Conservation (phyloP, 2,113 vertebrate genomes). For the Catagonus wagneri region DNA sequence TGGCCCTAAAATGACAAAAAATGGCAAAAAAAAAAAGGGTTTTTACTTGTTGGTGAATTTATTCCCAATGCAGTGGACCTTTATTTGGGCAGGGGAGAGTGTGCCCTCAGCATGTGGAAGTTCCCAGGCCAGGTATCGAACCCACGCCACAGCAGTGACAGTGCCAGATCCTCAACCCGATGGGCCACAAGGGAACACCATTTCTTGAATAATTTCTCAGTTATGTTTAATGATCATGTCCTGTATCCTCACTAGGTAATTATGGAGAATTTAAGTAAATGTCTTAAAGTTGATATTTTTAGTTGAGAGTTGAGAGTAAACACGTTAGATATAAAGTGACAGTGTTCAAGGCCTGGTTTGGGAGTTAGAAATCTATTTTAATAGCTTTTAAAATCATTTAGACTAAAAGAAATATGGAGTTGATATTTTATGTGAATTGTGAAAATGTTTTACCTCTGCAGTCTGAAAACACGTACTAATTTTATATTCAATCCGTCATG, state of each 20-base stretch:
- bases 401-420: neutral
- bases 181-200: too few relatives aligned
- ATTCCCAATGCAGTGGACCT: neutral
- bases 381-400: neutral
- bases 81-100: too few relatives aligned
- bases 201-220: neutral
- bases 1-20: too few relatives aligned
- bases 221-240: too few relatives aligned
- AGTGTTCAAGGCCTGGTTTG: neutral
- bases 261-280: neutral
- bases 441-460: neutral
- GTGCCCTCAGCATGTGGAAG: too few relatives aligned
- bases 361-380: neutral
- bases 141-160: too few relatives aligned
- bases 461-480: neutral
- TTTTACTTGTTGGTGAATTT: neutral
- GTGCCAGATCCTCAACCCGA: too few relatives aligned
- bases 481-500: neutral
- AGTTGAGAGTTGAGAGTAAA: neutral
- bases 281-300: neutral
- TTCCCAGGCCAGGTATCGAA: too few relatives aligned
- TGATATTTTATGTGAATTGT: conserved; percentile 11
- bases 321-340: neutral
- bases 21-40: too few relatives aligned
- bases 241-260: neutral